These are phyloP conservation scores for Capitella teleta DNA, from an alignment of 1,140 invertebrate genomes.

Conservation along the genomic window DNA sequence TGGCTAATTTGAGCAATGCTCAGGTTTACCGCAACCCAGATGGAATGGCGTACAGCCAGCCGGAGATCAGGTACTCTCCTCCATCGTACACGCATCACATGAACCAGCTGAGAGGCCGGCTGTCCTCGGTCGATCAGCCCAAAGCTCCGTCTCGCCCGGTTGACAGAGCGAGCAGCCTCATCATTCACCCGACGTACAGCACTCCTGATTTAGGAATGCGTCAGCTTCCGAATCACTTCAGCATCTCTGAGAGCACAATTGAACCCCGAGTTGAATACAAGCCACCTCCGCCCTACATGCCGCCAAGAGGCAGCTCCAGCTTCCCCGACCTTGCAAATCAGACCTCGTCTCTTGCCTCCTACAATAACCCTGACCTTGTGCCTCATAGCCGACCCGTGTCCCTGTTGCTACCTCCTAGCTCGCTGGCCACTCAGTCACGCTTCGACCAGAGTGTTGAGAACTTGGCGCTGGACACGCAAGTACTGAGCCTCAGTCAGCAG, in stretches of 20 bases:
- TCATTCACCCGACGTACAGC: conserved; percentile 23
- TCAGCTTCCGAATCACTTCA: background rate
- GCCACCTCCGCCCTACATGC: conserved; percentile 65
- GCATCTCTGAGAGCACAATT: conserved; percentile 47
- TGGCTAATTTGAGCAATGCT: conserved; percentile 20
- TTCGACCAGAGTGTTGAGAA: conserved; percentile 3
- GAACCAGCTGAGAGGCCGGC: background rate
- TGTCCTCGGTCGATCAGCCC: no score
- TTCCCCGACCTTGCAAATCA: conserved; percentile 63
- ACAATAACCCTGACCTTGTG: background rate
- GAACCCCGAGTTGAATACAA: conserved; percentile 50
- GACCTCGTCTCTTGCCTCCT: conserved; percentile 10
- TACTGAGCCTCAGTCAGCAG: background rate
- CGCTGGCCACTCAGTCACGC: background rate
- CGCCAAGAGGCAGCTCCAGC: conserved; percentile 58
- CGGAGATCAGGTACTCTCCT: conserved; percentile 19
- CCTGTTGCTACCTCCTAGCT: background rate
- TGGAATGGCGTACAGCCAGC: conserved; percentile 26
- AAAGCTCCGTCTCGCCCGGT: background rate
- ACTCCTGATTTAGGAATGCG: conserved; percentile 26
- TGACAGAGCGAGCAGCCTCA: conserved; percentile 20
- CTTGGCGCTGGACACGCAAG: conserved; percentile 1
- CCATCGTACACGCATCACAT: conserved; percentile 10
- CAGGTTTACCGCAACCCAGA: conserved; percentile 23
- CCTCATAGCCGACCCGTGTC: background rate